Evolutionary conservation across 2,888 invertebrate species (phyloP), one percentile per base, ranked within the genome.

Genomic region (Eupithecia exiguata): DNA sequence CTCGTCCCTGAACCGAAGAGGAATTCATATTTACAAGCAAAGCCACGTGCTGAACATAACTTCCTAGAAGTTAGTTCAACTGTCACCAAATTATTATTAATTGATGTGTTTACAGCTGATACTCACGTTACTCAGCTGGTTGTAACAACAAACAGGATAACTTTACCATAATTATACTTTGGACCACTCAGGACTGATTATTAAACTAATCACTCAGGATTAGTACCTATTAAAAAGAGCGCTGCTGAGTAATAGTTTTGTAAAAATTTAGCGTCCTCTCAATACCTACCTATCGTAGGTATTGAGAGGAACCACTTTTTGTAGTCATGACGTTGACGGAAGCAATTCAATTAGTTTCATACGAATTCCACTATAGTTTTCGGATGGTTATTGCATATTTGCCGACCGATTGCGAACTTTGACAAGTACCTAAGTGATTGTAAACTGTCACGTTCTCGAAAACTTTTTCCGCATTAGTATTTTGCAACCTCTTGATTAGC

Each of bases 91-190:
- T 18, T 21, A 12, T 53, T 53, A n/a, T n/a, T 49, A 49, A n/a
- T 49, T 18, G n/a, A 49, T 49, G 49, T 49, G n/a, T n/a, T 53
- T 53, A 21, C 49, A 53, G 21, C 49, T 53, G 49, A 21, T 21
- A 53, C n/a, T n/a, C 16, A 3, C 21, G 21, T 53, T 53, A 53
- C 49, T 53, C 49, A 53, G 49, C 49, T 58, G 58, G 1, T 12
- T 25, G 58, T 25, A 58, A 58, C 58, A 58, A 14, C 58, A 58
- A 58, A 14, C 58, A 58, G 21, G 58, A 53, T 25, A 58, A 58
- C 58, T 58, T 25, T 58, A 25, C 21, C 58, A 53, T 58, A 5
- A 14, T 25, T 25, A 5, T 25, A 58, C 25, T 58, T 25, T 58
- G 58, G 14, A 58, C 10, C 58, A 25, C 58, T 58, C 14, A 58